These are phyloP conservation scores for Diorhabda sublineata DNA, from an alignment of 1,140 invertebrate genomes.

Conservation along the genomic window DNA sequence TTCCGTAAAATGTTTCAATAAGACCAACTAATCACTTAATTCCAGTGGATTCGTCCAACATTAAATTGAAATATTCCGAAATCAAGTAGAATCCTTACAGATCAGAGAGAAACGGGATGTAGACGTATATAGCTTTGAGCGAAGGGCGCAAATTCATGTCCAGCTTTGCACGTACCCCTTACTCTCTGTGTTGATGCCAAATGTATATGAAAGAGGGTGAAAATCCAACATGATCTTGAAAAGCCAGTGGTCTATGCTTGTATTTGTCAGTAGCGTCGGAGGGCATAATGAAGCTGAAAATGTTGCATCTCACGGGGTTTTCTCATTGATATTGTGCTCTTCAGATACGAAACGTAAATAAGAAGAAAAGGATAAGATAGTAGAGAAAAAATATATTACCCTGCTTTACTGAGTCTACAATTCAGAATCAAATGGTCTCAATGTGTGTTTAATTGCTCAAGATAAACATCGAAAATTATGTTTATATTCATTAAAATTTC, in stretches of 20 bases:
- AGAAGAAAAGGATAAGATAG: no score
- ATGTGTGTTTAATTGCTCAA: no score
- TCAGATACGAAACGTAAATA: no score
- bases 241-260: neutral
- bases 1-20: constrained; percentile 10
- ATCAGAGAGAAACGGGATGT: constrained; percentile 23
- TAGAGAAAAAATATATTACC: no score
- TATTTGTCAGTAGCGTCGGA: neutral
- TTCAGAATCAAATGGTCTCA: no score
- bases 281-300: neutral
- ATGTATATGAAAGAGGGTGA: constrained; percentile 32
- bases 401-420: no score
- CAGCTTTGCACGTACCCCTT: constrained; percentile 30
- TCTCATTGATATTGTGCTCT: no score
- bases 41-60: constrained; percentile 13
- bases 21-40: constrained; percentile 14
- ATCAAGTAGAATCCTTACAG: constrained; percentile 7
- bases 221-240: constrained; percentile 33
- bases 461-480: no score
- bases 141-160: constrained; percentile 34
- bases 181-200: constrained; percentile 15
- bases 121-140: constrained; percentile 9
- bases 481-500: no score
- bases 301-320: no score
- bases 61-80: constrained; percentile 7